A percentile compares a stretch with the other conserved stretches of the same genome.
Conservation (phyloP, 2,888 invertebrate species). For the Conus canariensis region DNA sequence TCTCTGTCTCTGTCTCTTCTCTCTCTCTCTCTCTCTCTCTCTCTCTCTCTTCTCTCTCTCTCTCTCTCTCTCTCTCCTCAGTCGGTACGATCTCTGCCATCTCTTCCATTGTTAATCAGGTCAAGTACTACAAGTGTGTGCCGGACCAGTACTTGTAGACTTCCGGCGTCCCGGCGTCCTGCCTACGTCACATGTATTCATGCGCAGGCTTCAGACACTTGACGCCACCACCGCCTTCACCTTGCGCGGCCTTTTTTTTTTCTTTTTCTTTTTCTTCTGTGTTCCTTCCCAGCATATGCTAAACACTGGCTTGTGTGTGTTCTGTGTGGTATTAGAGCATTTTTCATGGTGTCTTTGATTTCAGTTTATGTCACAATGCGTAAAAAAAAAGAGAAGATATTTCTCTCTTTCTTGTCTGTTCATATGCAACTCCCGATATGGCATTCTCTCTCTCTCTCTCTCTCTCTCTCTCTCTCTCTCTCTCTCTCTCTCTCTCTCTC, state of each 20-base stretch:
- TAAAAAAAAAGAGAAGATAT: too few relatives aligned
- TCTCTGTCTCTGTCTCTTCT: constrained; percentile 10
- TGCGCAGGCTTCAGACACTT: neutral
- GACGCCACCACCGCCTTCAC: too few relatives aligned
- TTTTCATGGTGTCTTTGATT: too few relatives aligned
- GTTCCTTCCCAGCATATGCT: neutral
- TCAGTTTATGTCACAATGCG: too few relatives aligned
- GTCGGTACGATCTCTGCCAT: neutral
- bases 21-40: neutral
- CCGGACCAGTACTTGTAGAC: constrained; percentile 39
- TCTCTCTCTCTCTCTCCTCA: neutral
- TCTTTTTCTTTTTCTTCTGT: neutral
- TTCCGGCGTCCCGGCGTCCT: neutral
- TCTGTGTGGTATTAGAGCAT: too few relatives aligned
- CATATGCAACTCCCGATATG: neutral
- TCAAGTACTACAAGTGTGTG: constrained; percentile 52
- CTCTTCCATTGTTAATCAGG: constrained; percentile 36
- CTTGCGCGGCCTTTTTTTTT: neutral
- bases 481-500: too few relatives aligned
- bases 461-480: constrained; percentile 4
- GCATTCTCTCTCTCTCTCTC: too few relatives aligned
- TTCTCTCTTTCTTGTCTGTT: neutral
- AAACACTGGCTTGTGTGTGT: too few relatives aligned
- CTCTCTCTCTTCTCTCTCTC: neutral
- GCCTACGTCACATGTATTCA: too few relatives aligned